Conservation (phyloP, 2,888 invertebrate genomes). For the Protodeltote pygarga region DNA sequence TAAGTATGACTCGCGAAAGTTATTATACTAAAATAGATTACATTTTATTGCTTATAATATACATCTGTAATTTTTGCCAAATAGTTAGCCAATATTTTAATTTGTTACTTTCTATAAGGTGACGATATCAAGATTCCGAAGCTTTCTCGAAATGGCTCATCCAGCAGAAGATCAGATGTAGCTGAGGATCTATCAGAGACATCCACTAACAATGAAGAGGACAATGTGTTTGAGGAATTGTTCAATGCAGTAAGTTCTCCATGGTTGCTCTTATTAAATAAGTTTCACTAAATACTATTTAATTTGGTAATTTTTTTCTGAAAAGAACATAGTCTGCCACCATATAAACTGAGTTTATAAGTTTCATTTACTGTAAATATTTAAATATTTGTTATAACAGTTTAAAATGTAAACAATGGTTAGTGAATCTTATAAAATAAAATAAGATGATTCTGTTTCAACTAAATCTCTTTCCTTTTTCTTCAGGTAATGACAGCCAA, state of each 20-base stretch:
- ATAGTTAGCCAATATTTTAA: background rate
- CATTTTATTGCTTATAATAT: too few species aligned
- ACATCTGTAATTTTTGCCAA: background rate
- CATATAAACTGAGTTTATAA: too few species aligned
- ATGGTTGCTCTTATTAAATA: too few species aligned
- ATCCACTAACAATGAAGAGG: constrained; percentile 91
- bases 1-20: too few species aligned
- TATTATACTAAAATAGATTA: too few species aligned
- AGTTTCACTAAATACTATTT: too few species aligned
- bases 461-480: background rate
- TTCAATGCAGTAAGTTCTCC: constrained; percentile 91
- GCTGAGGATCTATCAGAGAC: constrained; percentile 91
- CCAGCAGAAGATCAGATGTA: constrained; percentile 83
- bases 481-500: constrained; percentile 93
- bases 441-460: too few species aligned
- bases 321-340: too few species aligned
- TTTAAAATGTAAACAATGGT: background rate
- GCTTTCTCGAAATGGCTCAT: constrained; percentile 76
- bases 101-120: constrained; percentile 52
- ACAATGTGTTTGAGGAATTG: constrained; percentile 95
- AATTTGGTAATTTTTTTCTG: too few species aligned
- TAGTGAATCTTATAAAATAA: constrained; percentile 1
- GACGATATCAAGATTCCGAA: constrained; percentile 79
- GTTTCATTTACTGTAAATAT: too few species aligned
- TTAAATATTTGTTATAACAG: too few species aligned